Base-by-base conservation (phyloP, 2,888 invertebrate genomes). In the Patella depressa region DNA sequence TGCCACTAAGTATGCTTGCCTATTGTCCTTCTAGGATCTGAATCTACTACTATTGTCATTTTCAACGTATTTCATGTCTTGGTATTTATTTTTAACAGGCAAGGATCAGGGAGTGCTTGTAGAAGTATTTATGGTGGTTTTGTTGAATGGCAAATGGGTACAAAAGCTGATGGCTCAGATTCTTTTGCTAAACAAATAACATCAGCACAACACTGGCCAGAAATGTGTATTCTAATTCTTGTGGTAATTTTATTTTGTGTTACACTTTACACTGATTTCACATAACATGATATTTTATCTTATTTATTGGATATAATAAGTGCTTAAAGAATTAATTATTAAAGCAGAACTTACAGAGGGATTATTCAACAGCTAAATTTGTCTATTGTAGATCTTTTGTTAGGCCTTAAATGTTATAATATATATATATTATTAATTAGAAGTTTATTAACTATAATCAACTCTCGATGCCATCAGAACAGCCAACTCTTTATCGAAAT, bases 81-180 rank as follows among this genome's bases (percentile, higher is more conserved):
- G 45, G 45, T 45, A 45, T 9, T 45, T 45, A 45, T 45, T 45
- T 45, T 0, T 69, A 77, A 14, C 79, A 91, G 92, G 71, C 86
- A 85, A 83, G 94, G 94, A 12, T 99, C 98, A 71, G 99, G 99
- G 24, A 98, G 98, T 89, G 99, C 99, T 0, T 98, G 98, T 91
- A 94, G 99, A 65, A 99, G 98, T 92, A 93, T 98, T 34, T 94
- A 94, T 85, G 98, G 98, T 53, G 99, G 99, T 15, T 98, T 98
- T 93, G 98, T 99, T 0, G 94, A 94, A 79, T 99, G 99, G 99
- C 93, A 94, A 78, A 95, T 94, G 88, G 91, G 91, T 12, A 75
- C 74, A 5, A 53, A 81, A 53, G 77, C 76, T 0, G 89, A 90
- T 81, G 90, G 90, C 3, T 78, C 83, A 3, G 91, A 91, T 80